Evolutionary conservation across 92 coral and sea anemone genomes (phyloP), one percentile per base, ranked within the genome.

Genomic region (Siderastrea siderea): DNA sequence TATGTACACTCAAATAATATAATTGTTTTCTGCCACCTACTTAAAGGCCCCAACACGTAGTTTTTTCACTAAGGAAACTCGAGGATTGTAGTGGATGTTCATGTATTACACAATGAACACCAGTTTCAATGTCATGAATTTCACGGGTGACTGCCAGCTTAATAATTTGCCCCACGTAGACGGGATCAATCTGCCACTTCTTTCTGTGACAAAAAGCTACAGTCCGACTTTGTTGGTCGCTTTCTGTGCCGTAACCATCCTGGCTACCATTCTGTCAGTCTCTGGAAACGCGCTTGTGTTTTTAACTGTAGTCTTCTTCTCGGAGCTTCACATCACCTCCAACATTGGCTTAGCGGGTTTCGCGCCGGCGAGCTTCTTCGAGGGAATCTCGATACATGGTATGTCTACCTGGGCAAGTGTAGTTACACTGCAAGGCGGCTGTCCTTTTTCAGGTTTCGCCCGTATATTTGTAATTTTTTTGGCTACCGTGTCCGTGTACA

Each of bases 261-360:
- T 78, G 16, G 54, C 70, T 17, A 46, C 71, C 57, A 60, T 78
- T 6, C n/a, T 7, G 8, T 78, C 82, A 7, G 7, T 52, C 51
- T 78, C 9, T 47, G 82, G 70, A 62, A 78, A 78, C 6, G 71
- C 82, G n/a, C 6, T 78, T 15, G 82, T 78, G 44, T 14, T 78
- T 17, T 2, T 78, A 1, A 78, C 82, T 0, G 70, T 78, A 4
- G 8, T 47, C 15, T 60, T 70, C 71, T 78, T 78, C 57, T 47
- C 82, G 6, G 57, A 78, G 59, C 82, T 78, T 49, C 71, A 46
- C 58, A 78, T 61, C 19, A 60, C 82, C 4, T 78, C 82, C 68
- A 78, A 78, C 16, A 61, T 78, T 62, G 68, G 58, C 70, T n/a
- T 78, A 78, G 82, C 82, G 3, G 62, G 82, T 4, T 63, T 78